Conservation (phyloP, 2,113 vertebrate genomes). For the Brevimyrus niger region DNA sequence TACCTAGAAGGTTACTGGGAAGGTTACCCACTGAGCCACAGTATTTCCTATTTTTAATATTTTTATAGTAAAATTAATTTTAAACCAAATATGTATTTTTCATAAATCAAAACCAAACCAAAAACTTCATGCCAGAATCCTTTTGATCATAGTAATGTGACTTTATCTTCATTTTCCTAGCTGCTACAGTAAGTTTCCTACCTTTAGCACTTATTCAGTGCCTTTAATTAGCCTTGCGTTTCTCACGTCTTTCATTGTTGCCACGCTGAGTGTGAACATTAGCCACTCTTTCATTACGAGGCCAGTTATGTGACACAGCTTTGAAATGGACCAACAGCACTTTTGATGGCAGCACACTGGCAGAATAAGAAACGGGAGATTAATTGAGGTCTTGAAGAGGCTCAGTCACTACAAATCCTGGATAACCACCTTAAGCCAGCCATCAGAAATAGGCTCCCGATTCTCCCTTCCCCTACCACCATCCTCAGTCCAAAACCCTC, state of each 20-base stretch:
- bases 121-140: neutral
- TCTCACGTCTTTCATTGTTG: neutral
- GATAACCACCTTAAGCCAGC: constrained; percentile 59
- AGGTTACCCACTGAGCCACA: neutral
- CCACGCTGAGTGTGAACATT: neutral
- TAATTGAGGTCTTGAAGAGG: constrained; percentile 39
- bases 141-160: neutral
- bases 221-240: neutral
- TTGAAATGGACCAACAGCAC: neutral
- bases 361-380: constrained; percentile 12
- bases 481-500: constrained; percentile 20
- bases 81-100: neutral
- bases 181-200: neutral
- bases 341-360: neutral
- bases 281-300: neutral
- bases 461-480: constrained; percentile 21
- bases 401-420: constrained; percentile 60
- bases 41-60: neutral
- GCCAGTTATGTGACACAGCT: neutral
- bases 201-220: neutral
- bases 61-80: neutral
- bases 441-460: constrained; percentile 42
- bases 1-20: neutral
- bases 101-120: neutral
- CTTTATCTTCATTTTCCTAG: neutral